phyloP scores from a whole-genome alignment of 2,113 vertebrate genomes.

The Kryptolebias marmoratus region DNA sequence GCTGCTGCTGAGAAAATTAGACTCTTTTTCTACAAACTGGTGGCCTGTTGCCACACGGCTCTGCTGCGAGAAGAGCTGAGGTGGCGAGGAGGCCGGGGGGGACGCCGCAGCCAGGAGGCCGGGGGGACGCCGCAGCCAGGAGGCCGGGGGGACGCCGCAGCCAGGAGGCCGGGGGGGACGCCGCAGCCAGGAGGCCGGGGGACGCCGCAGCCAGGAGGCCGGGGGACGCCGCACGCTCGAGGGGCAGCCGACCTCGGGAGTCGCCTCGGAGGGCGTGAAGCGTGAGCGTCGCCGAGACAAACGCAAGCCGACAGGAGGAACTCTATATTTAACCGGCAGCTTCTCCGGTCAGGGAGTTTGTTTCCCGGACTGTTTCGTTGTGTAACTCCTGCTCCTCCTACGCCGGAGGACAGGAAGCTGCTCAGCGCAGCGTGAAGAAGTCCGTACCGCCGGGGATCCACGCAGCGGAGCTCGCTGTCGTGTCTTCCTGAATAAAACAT shows the following conservation, averaged over 20 bases:
- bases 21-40: slow-evolving; percentile 65
- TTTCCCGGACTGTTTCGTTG: slow-evolving; percentile 22
- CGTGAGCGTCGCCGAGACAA: slow-evolving; percentile 60
- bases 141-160: slow-evolving; percentile 7
- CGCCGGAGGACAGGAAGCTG: slow-evolving; percentile 15
- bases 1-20: slow-evolving; percentile 39
- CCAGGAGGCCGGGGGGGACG: slow-evolving; percentile 13
- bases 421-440: slow-evolving; percentile 2
- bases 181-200: slow-evolving; percentile 8
- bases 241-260: slow-evolving; percentile 56
- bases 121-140: slow-evolving; percentile 3
- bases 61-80: slow-evolving; percentile 49
- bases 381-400: slow-evolving; percentile 19
- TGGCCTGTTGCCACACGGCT: slow-evolving; percentile 47
- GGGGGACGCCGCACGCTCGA: not conserved
- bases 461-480: not conserved
- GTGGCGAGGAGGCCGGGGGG: slow-evolving; percentile 56
- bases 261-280: slow-evolving; percentile 50
- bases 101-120: slow-evolving; percentile 20
- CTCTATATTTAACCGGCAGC: slow-evolving; percentile 72
- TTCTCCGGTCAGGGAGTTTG: slow-evolving; percentile 30
- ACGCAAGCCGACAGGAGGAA: slow-evolving; percentile 68
- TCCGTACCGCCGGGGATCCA: slow-evolving; percentile 9
- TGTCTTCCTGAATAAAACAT: slow-evolving; percentile 15
- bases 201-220: slow-evolving; percentile 6